Base-by-base conservation (phyloP, 2,797 vertebrate genomes). In the Peromyscus eremicus region DNA sequence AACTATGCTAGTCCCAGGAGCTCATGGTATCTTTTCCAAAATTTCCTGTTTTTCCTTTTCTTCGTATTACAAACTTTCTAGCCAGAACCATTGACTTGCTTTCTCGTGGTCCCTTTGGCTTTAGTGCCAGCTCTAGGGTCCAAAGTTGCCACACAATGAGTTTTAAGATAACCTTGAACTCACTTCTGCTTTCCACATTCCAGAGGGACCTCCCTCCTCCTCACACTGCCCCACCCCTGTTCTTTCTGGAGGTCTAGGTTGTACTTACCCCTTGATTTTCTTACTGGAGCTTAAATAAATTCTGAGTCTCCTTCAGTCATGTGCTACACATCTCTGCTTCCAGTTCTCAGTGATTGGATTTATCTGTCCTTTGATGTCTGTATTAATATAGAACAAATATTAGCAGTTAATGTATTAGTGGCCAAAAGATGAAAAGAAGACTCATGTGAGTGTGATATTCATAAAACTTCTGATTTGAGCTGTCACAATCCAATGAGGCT, bases 311-410 rank as follows among this genome's bases (percentile, higher is more conserved):
- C 76, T 60, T 94, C 91, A 89, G 46, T 87, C 57, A 75, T 79
- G 57, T 37, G 52, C 13, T 83, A 12, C 40, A 57, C 64, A 83
- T 77, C 49, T 34, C 52, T 62, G 64, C 94, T 94, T 92, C n/a
- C 23, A 89, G 89, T 83, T 94, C 68, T 43, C 62, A n/a, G 40
- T 94, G 80, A 17, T 60, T 96, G 84, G 91, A 66, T 96, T 83
- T 95, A 46, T 97, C 77, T 96, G 34, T 93, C 91, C 90, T 95
- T 96, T 94, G 91, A 96, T 96, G 95, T 96, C 92, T 97, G 66
- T 91, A 95, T 96, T 95, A 96, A 96, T 92, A 97, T 8, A 96
- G 96, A 97, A 88, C 91, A 97, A 94, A 97, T 97, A 97, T 96
- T 95, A 96, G 85, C 80, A 89, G 94, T 96, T 94, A 87, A 95